phyloP scores from a whole-genome alignment of 2,113 vertebrate genomes.

The Bettongia penicillata region DNA sequence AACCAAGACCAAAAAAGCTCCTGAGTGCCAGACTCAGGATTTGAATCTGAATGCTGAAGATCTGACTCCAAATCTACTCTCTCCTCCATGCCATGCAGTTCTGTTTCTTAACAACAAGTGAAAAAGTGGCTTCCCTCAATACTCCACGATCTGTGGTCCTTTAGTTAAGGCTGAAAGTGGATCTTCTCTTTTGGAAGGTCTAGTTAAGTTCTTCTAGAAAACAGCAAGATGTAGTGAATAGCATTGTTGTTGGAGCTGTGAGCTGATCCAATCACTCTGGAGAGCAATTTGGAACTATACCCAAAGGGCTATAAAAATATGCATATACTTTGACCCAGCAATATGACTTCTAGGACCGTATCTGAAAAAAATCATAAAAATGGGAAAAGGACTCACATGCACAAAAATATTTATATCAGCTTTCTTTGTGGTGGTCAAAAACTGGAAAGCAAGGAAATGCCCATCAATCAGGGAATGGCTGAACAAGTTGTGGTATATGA shows the following conservation, averaged over 20 bases:
- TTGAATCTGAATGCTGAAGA: not conserved
- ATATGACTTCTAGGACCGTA: too few relatives aligned
- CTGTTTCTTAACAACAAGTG: not conserved
- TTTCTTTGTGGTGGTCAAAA: too few relatives aligned
- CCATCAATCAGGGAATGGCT: too few relatives aligned
- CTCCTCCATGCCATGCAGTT: not conserved
- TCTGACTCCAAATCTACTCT: not conserved
- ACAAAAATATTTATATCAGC: too few relatives aligned
- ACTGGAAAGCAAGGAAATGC: too few relatives aligned
- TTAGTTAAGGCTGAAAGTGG: not conserved
- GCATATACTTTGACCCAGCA: too few relatives aligned
- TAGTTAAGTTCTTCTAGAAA: not conserved
- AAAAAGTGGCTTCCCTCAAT: not conserved
- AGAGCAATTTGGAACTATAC: too few relatives aligned
- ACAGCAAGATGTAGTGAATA: not conserved
- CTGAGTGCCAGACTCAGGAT: not conserved
- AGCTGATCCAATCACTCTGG: too few relatives aligned
- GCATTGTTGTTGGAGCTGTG: not conserved
- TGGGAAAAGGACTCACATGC: too few relatives aligned
- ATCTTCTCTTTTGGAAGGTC: not conserved
- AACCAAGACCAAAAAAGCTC: not conserved
- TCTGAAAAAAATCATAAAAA: too few relatives aligned
- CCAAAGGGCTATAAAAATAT: too few relatives aligned
- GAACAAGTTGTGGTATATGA: too few relatives aligned
- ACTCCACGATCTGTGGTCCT: not conserved